Conservation (phyloP, 2,113 vertebrate species). For the Sterna hirundo region DNA sequence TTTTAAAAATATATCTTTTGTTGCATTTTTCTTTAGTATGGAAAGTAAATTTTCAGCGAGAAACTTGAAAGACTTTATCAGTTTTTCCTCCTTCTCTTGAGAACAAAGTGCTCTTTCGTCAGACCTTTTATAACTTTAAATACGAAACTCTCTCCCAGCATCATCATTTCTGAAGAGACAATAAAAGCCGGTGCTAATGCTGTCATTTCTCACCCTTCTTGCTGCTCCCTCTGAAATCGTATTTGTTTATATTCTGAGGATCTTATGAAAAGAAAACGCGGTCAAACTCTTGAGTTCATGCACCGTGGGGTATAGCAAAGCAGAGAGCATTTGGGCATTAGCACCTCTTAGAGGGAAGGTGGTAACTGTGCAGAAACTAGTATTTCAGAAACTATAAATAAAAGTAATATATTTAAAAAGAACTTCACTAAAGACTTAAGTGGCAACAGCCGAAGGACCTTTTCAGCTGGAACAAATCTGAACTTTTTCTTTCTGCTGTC, state of each 20-base stretch:
- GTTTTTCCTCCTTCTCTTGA: constrained; percentile 42
- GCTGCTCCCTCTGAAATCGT: constrained; percentile 38
- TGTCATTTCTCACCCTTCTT: constrained; percentile 55
- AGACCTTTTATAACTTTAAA: constrained; percentile 61
- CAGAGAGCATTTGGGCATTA: neutral
- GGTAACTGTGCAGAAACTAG: neutral
- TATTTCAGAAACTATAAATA: neutral
- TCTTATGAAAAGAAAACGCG: neutral
- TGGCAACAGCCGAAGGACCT: constrained; percentile 25
- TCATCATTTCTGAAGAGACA: constrained; percentile 51
- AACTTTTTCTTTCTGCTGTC: constrained; percentile 43
- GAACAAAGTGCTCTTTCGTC: constrained; percentile 57
- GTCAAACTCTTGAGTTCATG: neutral
- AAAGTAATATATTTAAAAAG: neutral
- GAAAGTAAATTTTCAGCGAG: constrained; percentile 62
- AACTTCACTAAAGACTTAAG: neutral
- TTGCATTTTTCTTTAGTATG: constrained; percentile 62
- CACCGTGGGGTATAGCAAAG: neutral
- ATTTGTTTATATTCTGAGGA: constrained; percentile 31
- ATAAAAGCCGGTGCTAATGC: constrained; percentile 44
- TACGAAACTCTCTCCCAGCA: constrained; percentile 46
- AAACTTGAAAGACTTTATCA: constrained; percentile 67
- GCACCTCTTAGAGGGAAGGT: neutral
- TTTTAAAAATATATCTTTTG: constrained; percentile 49
- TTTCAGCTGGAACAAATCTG: constrained; percentile 65